Base-by-base conservation (phyloP, 1,140 invertebrate species). In the Drosophila bocqueti region DNA sequence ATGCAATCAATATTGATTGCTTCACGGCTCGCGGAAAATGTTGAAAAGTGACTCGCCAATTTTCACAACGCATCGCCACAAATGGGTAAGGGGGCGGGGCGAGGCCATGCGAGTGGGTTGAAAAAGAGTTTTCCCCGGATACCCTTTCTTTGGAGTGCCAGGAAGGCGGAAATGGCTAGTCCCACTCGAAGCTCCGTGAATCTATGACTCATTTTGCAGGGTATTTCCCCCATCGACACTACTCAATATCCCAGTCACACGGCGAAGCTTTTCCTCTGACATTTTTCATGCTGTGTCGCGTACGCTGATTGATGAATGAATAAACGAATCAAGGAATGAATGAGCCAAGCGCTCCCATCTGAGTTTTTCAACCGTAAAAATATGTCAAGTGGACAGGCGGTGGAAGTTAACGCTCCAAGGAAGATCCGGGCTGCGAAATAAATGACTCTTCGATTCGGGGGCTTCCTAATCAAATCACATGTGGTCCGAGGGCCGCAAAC, bases 1-100 rank as follows among this genome's bases (percentile, higher is more conserved):
- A 89, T 89, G 85, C 84, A 89, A 89, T 89, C 84, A 89, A 89
- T 89, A 89, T 84, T 89, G 84, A 89, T 89, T 89, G 85, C 84
- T 89, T 63, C 63, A 79, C 79, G 80, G 67, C 61, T 60, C 67
- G 61, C 74, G 74, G 42, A 67, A 73, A 72, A 76, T 82, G 68
- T 71, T 83, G 81, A 83, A 80, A 72, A 87, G 73, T 89, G 84
- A 89, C 84, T 89, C 81, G 84, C 66, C 83, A 87, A 83, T 86
- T 83, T 87, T 89, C 72, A 76, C 76, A 71, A 79, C 76, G 76
- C 76, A 76, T 76, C 73, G 73, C 55, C 55, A 59, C 42, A 68
- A 58, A 52, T 38, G 55, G 57, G 57, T 5, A 66, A 59, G 46
- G 72, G 52, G 57, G 65, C 61, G 66, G 45, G 29, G 45, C 6